Percentiles rank a stretch among this genome's conserved stretches.
Conservation (phyloP, 2,888 invertebrate species). For the Macaria notata region DNA sequence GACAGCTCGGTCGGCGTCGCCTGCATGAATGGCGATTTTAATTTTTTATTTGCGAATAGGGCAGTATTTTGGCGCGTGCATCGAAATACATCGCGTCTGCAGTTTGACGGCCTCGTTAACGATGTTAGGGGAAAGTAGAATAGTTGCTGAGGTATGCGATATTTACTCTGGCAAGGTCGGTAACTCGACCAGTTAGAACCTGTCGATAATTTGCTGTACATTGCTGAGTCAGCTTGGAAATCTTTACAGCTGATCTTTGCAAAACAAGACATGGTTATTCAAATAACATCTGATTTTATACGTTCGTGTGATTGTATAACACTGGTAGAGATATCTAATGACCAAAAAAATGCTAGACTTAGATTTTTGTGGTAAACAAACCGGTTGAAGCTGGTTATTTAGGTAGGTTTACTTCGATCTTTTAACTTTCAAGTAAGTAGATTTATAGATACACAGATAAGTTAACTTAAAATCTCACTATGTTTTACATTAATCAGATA, state of each 20-base stretch:
- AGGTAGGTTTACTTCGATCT: neutral
- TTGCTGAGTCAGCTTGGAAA: constrained; percentile 16
- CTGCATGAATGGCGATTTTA: constrained; percentile 27
- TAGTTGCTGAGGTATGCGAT: constrained; percentile 44
- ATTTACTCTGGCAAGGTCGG: constrained; percentile 32
- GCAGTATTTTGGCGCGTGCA: constrained; percentile 32
- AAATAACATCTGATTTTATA: too few species aligned
- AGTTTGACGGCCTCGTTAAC: constrained; percentile 45
- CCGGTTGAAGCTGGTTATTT: neutral
- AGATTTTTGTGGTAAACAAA: neutral
- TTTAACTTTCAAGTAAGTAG: too few species aligned
- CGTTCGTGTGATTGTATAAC: too few species aligned
- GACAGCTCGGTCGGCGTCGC: constrained; percentile 29
- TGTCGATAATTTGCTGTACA: constrained; percentile 13
- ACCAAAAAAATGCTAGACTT: neutral
- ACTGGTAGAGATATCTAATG: neutral
- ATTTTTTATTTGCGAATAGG: constrained; percentile 36
- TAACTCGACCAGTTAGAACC: constrained; percentile 17
- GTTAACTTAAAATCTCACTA: too few species aligned
- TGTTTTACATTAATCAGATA: too few species aligned
- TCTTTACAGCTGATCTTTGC: neutral
- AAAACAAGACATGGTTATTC: neutral
- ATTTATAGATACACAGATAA: too few species aligned
- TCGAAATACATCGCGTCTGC: constrained; percentile 50
- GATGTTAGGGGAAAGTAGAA: constrained; percentile 49